Base-by-base conservation (phyloP, 2,113 vertebrate species). In the Corydoras sp. region DNA sequence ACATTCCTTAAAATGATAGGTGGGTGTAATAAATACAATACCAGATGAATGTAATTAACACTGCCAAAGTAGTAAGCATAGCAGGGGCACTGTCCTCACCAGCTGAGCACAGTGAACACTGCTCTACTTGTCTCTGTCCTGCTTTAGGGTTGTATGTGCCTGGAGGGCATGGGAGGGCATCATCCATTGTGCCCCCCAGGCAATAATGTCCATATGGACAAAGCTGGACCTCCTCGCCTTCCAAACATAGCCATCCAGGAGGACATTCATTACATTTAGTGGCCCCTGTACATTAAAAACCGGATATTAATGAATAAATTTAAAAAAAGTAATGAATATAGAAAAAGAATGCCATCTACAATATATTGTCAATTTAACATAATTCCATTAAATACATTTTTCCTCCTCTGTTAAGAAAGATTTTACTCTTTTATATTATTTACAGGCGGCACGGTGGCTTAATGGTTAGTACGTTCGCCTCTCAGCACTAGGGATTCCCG, bases 161-260 rank as follows among this genome's bases (percentile, higher is more conserved):
- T 48, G 89, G 91, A 10, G 90, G 89, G 76, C 93, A 93, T 1
- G 92, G 91, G 69, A 89, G 66, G 51, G 88, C 81, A 10, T 73
- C 66, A 18, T 73, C 78, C 13, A 89, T 85, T 0, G 87, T 88
- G 10, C 84, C 87, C 71, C 83, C 82, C 7, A 89, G 86, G 78
- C 91, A 95, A 65, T 90, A 93, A 79, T 90, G 91, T 13, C 91
- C 91, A 15, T 83, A 80, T 14, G 89, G 90, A 67, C 90, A 94
- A 62, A 4, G 82, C 74, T 32, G 87, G 13, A 84, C 78, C 9
- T 82, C 83, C 24, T 88, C 90, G 54, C 86, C 89, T 43, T 82
- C 70, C 0, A 90, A 82, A 10, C 93, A 95, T 77, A 90, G 90
- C 43, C 88, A 92, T 7, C 93, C 93, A 60, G 87, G 70, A 58